Percentiles rank a stretch among this genome's conserved stretches.
Evolutionary conservation across 2,888 invertebrate species (phyloP).

Genomic region (Drosophila acutilabella): DNA sequence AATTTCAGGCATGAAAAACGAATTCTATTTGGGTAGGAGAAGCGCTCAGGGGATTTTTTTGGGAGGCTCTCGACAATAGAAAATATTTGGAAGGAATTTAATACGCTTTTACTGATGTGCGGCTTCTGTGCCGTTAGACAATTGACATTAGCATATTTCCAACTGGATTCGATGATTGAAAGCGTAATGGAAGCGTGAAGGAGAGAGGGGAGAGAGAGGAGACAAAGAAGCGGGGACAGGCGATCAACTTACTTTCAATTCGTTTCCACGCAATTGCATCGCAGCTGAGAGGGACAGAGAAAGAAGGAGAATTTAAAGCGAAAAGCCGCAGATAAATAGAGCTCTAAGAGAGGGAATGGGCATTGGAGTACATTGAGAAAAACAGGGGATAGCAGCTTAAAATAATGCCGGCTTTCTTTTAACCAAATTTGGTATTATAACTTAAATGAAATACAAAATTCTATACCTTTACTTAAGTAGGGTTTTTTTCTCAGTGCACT

Average conservation of each 20-base stretch:
- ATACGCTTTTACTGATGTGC: constrained; percentile 65
- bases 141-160: constrained; percentile 68
- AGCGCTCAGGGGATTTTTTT: neutral
- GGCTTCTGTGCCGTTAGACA: constrained; percentile 25
- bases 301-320: constrained; percentile 25
- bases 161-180: constrained; percentile 23
- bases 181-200: constrained; percentile 1
- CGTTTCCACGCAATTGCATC: constrained; percentile 79
- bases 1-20: constrained; percentile 57
- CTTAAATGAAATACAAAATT: too few relatives aligned
- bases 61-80: constrained; percentile 46
- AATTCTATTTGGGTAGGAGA: constrained; percentile 1
- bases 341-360: constrained; percentile 1
- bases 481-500: constrained; percentile 10
- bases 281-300: constrained; percentile 26
- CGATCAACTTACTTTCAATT: constrained; percentile 60
- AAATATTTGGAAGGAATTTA: constrained; percentile 73
- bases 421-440: too few relatives aligned
- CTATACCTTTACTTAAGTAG: too few relatives aligned
- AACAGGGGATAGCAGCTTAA: too few relatives aligned
- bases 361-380: too few relatives aligned
- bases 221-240: neutral
- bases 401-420: too few relatives aligned
- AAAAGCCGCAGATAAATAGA: constrained; percentile 48
- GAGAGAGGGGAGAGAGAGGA: neutral